Conservation (phyloP, 2,797 vertebrate species). For the Sebastes taczanowskii region DNA sequence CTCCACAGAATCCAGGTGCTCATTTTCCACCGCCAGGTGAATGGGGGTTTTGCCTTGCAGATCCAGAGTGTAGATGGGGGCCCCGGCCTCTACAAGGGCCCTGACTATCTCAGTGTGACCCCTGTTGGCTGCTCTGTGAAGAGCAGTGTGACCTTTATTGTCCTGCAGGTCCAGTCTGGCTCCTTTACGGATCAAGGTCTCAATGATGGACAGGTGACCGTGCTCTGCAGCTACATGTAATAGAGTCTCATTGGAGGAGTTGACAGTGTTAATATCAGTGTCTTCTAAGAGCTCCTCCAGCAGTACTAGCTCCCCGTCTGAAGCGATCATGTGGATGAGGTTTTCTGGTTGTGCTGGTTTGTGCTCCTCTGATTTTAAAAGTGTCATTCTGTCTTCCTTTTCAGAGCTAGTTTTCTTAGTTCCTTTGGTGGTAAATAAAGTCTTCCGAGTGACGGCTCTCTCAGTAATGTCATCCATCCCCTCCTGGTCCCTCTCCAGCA, state of each 20-base stretch:
- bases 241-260: conserved; percentile 73
- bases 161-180: conserved; percentile 76
- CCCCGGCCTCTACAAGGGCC: conserved; percentile 66
- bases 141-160: conserved; percentile 70
- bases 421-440: conserved; percentile 19
- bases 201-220: conserved; percentile 63
- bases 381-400: conserved; percentile 2
- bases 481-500: conserved; percentile 82
- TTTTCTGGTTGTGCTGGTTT: conserved; percentile 18
- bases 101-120: conserved; percentile 60
- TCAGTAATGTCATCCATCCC: conserved; percentile 39
- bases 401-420: conserved; percentile 26
- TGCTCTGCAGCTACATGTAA: conserved; percentile 80
- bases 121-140: conserved; percentile 81
- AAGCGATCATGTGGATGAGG: conserved; percentile 61
- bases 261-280: conserved; percentile 58
- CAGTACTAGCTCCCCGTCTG: conserved; percentile 61
- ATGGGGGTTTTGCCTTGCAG: conserved; percentile 65
- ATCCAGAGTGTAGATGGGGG: conserved; percentile 73
- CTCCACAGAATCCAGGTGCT: conserved; percentile 60
- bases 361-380: conserved; percentile 30
- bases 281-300: conserved; percentile 66
- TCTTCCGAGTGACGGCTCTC: conserved; percentile 14
- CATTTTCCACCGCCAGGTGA: conserved; percentile 75
- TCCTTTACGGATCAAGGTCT: conserved; percentile 79